Evolutionary conservation across 2,888 invertebrate species (phyloP).

Genomic region (Carcina quercana): DNA sequence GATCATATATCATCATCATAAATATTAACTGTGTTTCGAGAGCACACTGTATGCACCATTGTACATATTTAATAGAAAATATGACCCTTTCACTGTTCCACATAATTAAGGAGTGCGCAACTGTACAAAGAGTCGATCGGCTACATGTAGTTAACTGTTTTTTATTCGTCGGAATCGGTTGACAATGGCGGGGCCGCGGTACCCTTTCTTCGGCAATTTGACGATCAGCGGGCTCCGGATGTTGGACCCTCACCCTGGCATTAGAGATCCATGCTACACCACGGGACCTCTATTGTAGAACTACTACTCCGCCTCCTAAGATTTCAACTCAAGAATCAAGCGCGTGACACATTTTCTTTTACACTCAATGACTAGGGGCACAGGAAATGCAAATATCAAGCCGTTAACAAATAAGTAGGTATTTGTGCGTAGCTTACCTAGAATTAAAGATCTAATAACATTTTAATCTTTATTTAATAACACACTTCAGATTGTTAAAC

Average conservation of each 20-base stretch:
- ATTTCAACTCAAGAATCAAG: constrained; percentile 39
- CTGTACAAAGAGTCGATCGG: constrained; percentile 61
- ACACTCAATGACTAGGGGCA: background rate
- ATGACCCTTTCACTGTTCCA: constrained; percentile 71
- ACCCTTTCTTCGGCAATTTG: constrained; percentile 72
- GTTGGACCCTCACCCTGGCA: constrained; percentile 54
- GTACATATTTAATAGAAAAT: constrained; percentile 70
- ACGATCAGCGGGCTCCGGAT: constrained; percentile 66
- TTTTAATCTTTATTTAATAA: too few relatives aligned
- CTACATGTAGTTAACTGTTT: constrained; percentile 63
- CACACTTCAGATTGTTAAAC: too few relatives aligned
- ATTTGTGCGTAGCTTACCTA: background rate
- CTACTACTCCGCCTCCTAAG: constrained; percentile 58
- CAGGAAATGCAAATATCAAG: constrained; percentile 3
- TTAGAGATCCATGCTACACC: constrained; percentile 58
- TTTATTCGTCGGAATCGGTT: constrained; percentile 70
- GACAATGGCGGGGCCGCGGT: constrained; percentile 42
- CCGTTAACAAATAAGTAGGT: background rate
- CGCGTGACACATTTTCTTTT: constrained; percentile 46
- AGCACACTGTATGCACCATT: constrained; percentile 44
- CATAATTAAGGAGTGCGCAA: constrained; percentile 69
- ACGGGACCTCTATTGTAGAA: constrained; percentile 53
- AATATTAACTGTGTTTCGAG: too few relatives aligned
- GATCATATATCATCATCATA: too few relatives aligned
- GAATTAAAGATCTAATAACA: too few relatives aligned